phyloP scores from a whole-genome alignment of 2,113 vertebrate genomes.

The Lucifuga dentata region DNA sequence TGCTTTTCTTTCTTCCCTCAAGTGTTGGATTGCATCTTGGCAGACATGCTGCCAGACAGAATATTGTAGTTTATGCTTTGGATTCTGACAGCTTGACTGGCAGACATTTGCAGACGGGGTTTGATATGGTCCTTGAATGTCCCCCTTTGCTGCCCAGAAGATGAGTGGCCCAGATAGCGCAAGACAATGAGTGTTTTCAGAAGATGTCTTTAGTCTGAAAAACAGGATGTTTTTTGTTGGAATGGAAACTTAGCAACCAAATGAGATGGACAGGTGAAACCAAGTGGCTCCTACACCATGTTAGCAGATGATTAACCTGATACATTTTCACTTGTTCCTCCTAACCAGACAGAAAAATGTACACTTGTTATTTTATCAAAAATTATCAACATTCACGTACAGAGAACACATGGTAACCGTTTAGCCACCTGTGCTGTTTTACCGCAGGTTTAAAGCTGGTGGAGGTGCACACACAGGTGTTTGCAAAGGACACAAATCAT shows the following conservation, averaged over 20 bases:
- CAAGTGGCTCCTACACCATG: background rate
- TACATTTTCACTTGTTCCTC: background rate
- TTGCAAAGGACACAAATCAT: too few species aligned
- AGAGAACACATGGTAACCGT: too few species aligned
- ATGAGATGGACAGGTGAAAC: slow-evolving; percentile 12
- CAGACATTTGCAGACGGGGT: slow-evolving; percentile 42
- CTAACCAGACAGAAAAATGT: background rate
- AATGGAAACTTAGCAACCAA: slow-evolving; percentile 7
- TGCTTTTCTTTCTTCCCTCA: slow-evolving; percentile 1
- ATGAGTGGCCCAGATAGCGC: slow-evolving; percentile 8
- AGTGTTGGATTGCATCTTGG: slow-evolving; percentile 27
- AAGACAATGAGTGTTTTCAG: slow-evolving; percentile 35
- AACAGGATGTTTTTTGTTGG: background rate
- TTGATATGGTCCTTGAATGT: slow-evolving; percentile 49
- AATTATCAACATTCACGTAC: too few species aligned
- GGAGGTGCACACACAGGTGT: too few species aligned
- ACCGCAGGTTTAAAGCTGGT: too few species aligned
- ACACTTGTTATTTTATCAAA: too few species aligned
- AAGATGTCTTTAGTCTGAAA: slow-evolving; percentile 12
- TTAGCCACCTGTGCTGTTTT: too few species aligned
- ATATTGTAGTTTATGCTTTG: slow-evolving; percentile 26
- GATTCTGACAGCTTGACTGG: slow-evolving; percentile 51
- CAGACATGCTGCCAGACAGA: slow-evolving; percentile 32
- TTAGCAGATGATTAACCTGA: background rate
- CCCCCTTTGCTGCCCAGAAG: slow-evolving; percentile 18